Evolutionary conservation across 2,888 invertebrate species (phyloP).

Genomic region (Zygogramma bicolorata): DNA sequence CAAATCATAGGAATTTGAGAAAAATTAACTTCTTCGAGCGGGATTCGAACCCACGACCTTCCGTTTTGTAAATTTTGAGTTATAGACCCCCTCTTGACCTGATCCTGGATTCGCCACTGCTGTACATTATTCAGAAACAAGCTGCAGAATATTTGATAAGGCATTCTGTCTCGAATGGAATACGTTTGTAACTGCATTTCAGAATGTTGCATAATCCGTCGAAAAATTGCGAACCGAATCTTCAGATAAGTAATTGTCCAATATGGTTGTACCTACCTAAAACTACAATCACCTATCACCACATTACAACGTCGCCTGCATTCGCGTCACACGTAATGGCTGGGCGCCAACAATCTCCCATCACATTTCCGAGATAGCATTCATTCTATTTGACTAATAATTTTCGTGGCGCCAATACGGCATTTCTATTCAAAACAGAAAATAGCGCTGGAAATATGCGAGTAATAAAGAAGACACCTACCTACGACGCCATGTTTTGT

Average conservation of each 20-base stretch:
- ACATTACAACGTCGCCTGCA: not conserved
- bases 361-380: slow-evolving; percentile 26
- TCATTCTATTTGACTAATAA: slow-evolving; percentile 29
- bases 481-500: not conserved
- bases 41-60: no score
- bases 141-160: no score
- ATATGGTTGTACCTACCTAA: not conserved
- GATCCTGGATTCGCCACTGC: no score
- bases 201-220: no score
- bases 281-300: not conserved
- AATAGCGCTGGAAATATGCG: not conserved
- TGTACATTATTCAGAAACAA: no score
- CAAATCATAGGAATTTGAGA: no score
- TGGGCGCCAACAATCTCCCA: slow-evolving; percentile 24
- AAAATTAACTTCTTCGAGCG: no score
- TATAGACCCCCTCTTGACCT: no score
- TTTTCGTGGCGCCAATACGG: slow-evolving; percentile 29
- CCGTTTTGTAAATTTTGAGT: no score
- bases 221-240: no score
- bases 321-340: slow-evolving; percentile 10
- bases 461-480: not conserved
- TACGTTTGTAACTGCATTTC: no score
- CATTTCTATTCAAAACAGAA: not conserved
- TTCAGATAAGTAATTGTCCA: not conserved
- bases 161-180: no score